Evolutionary conservation across 2,888 invertebrate genomes (phyloP).

Genomic region (Leistus spinibarbis): DNA sequence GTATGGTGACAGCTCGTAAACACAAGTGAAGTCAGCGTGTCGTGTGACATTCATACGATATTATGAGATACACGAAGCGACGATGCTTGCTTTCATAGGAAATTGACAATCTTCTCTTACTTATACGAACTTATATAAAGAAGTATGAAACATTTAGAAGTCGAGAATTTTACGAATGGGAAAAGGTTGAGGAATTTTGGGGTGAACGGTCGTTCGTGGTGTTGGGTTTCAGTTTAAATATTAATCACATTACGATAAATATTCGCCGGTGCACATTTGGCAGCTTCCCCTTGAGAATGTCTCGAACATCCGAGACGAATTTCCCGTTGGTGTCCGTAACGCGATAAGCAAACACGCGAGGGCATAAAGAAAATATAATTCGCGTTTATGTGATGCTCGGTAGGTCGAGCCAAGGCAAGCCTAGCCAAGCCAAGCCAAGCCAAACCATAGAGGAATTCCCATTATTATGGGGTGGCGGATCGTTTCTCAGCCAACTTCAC

Average conservation of each 20-base stretch:
- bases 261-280: neutral
- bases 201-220: neutral
- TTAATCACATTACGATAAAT: neutral
- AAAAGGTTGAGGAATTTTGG: neutral
- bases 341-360: conserved; percentile 10
- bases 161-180: too few species aligned
- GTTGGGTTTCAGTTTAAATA: neutral
- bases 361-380: conserved; percentile 8
- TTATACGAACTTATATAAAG: neutral
- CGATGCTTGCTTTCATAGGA: too few species aligned
- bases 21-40: conserved; percentile 24
- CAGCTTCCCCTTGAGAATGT: neutral
- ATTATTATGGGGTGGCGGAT: conserved; percentile 13
- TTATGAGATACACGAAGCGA: neutral
- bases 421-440: neutral
- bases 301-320: conserved; percentile 3
- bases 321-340: conserved; percentile 4
- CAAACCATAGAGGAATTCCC: conserved; percentile 1
- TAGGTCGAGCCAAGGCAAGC: neutral
- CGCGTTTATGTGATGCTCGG: neutral
- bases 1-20: conserved; percentile 32
- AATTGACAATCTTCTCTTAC: too few species aligned
- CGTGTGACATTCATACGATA: conserved; percentile 9
- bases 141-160: too few species aligned
- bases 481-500: conserved; percentile 24